Conservation (phyloP, 2,113 vertebrate species). For the Myrmecobius fasciatus region DNA sequence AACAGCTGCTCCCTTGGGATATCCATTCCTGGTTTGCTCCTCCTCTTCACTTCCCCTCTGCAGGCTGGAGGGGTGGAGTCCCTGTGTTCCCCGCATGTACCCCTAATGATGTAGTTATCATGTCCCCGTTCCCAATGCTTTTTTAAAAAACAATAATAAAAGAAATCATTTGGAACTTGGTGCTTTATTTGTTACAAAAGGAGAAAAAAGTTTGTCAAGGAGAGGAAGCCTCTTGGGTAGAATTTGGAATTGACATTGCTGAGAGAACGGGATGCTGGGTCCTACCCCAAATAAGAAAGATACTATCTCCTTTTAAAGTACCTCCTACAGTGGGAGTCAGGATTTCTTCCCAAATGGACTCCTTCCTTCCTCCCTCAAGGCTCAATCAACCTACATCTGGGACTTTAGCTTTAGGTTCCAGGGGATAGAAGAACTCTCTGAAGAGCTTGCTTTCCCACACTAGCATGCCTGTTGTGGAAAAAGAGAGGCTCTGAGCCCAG, state of each 20-base stretch:
- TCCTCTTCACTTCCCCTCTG: constrained; percentile 2
- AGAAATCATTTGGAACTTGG: constrained; percentile 73
- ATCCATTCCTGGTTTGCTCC: constrained; percentile 24
- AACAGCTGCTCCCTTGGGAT: not conserved
- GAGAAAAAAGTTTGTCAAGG: constrained; percentile 51
- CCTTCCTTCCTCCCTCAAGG: constrained; percentile 14
- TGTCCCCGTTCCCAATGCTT: constrained; percentile 24
- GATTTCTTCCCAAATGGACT: constrained; percentile 9
- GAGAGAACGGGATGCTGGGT: not conserved
- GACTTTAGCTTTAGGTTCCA: not conserved
- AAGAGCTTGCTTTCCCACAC: constrained; percentile 48
- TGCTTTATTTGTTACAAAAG: constrained; percentile 80
- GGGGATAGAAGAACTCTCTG: constrained; percentile 9
- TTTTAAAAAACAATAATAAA: constrained; percentile 59
- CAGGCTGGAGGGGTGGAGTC: constrained; percentile 38
- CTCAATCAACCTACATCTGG: constrained; percentile 24
- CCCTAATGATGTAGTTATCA: constrained; percentile 41
- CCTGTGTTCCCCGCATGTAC: constrained; percentile 72
- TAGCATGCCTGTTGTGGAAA: constrained; percentile 27
- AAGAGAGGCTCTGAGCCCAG: constrained; percentile 21
- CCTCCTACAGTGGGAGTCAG: not conserved
- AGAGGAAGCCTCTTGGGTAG: not conserved
- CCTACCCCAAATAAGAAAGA: not conserved
- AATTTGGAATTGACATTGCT: not conserved
- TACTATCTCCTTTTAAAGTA: not conserved